Conservation (phyloP, 2,888 invertebrate species). For the Drosophila setosimentum region DNA sequence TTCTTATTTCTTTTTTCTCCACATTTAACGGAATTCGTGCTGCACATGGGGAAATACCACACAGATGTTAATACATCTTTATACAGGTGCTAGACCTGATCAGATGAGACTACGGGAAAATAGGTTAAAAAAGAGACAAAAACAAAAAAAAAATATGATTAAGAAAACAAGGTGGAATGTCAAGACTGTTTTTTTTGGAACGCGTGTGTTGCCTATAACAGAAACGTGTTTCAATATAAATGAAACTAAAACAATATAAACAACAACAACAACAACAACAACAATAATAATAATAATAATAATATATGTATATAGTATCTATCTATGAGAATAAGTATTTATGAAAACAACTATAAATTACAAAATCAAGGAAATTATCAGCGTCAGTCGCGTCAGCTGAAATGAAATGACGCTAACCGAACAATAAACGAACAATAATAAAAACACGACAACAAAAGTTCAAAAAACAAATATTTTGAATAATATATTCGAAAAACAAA, state of each 20-base stretch:
- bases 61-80: slow-evolving; percentile 44
- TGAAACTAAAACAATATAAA: slow-evolving; percentile 6
- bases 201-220: slow-evolving; percentile 62
- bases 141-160: not conserved
- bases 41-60: slow-evolving; percentile 44
- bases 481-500: not conserved
- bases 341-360: slow-evolving; percentile 77
- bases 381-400: slow-evolving; percentile 65
- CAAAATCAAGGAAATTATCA: slow-evolving; percentile 77
- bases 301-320: slow-evolving; percentile 4
- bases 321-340: slow-evolving; percentile 37
- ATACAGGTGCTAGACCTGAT: slow-evolving; percentile 33
- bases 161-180: slow-evolving; percentile 12
- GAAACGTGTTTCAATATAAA: slow-evolving; percentile 51
- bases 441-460: slow-evolving; percentile 36
- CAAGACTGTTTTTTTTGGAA: slow-evolving; percentile 23
- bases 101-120: slow-evolving; percentile 4
- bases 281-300: too few species aligned
- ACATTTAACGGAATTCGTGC: slow-evolving; percentile 10
- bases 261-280: slow-evolving; percentile 2
- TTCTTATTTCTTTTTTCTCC: not conserved
- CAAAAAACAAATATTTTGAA: slow-evolving; percentile 53
- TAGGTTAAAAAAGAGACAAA: not conserved
- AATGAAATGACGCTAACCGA: slow-evolving; percentile 18
- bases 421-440: slow-evolving; percentile 11